phyloP scores from a whole-genome alignment of 2,888 invertebrate genomes.

The Oasisia sp. region DNA sequence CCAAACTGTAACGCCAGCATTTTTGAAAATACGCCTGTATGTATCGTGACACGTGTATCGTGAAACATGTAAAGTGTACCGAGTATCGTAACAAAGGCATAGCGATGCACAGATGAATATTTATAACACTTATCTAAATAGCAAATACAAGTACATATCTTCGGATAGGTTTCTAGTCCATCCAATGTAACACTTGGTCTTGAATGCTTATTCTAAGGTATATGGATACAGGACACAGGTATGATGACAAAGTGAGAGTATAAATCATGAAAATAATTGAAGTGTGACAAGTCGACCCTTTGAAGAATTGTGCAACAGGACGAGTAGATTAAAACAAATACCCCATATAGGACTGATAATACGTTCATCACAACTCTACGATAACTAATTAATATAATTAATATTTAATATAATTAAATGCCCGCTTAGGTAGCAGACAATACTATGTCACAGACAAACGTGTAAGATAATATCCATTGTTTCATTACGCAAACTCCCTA shows the following conservation, averaged over 20 bases:
- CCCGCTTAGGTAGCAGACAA: not conserved
- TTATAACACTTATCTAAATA: not conserved
- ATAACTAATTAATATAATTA: not conserved
- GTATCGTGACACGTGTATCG: too few relatives aligned
- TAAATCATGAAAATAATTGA: not conserved
- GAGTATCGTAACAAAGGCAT: too few relatives aligned
- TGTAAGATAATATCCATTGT: not conserved
- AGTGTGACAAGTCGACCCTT: not conserved
- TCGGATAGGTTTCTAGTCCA: not conserved
- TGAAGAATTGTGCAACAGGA: not conserved
- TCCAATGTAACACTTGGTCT: not conserved
- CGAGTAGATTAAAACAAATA: not conserved
- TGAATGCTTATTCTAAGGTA: not conserved
- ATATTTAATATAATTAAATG: not conserved
- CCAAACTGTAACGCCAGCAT: too few relatives aligned
- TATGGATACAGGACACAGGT: not conserved
- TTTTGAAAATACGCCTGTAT: too few relatives aligned
- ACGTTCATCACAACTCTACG: not conserved
- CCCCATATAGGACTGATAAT: not conserved
- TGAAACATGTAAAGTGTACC: too few relatives aligned
- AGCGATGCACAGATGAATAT: too few relatives aligned
- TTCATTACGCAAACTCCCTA: not conserved
- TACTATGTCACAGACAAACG: not conserved
- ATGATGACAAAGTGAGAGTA: not conserved
- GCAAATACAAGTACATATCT: not conserved